Percentiles rank a stretch among this genome's conserved stretches.
phyloP scores from a whole-genome alignment of 2,797 vertebrate species.

The Eospalax fontanierii region DNA sequence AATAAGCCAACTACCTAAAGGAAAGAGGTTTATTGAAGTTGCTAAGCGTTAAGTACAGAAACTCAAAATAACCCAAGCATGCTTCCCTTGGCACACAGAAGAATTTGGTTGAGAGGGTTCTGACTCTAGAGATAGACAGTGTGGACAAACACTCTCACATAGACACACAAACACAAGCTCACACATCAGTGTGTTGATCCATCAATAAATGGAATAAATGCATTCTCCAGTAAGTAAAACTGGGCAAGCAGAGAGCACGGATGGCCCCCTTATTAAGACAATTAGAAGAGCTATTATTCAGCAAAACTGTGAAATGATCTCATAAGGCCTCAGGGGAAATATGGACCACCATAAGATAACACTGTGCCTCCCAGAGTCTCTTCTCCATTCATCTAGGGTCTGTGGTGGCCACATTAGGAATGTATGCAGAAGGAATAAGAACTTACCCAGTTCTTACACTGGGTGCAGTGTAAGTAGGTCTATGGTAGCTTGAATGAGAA shows the following conservation, averaged over 20 bases:
- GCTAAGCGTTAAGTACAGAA: conserved; percentile 69
- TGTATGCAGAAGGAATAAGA: background rate
- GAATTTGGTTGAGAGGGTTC: background rate
- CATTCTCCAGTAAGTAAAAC: conserved; percentile 38
- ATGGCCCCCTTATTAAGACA: conserved; percentile 27
- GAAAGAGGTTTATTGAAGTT: conserved; percentile 79
- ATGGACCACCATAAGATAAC: background rate
- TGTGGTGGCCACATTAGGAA: background rate
- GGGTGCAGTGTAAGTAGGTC: background rate
- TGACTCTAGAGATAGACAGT: background rate
- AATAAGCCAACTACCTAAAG: conserved; percentile 78
- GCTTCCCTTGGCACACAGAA: background rate
- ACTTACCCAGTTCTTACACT: too few relatives aligned
- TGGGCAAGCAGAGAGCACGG: conserved; percentile 42
- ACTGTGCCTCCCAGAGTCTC: background rate
- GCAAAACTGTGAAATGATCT: conserved; percentile 23
- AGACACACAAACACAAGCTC: background rate
- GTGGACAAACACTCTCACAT: too few relatives aligned
- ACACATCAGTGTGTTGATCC: conserved; percentile 26
- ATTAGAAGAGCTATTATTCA: conserved; percentile 33
- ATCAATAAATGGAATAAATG: conserved; percentile 49
- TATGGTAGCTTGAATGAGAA: background rate
- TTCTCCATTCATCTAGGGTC: background rate
- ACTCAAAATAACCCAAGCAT: conserved; percentile 64
- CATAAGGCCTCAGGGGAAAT: background rate